phyloP scores from a whole-genome alignment of 2,113 vertebrate species.

The Nibea albiflora region DNA sequence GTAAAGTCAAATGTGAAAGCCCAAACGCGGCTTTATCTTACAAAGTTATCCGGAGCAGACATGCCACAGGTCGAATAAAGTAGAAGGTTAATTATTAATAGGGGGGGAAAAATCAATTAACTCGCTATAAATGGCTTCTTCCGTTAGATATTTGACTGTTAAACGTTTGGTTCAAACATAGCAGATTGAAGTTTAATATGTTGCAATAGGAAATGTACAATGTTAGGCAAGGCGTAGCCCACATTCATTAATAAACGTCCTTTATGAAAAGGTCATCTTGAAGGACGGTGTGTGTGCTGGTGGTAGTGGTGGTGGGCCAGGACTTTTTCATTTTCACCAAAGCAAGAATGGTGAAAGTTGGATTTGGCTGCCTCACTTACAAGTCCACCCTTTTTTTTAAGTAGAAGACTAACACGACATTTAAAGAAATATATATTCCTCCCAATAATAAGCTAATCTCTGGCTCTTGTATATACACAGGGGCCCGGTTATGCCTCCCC shows the following conservation, averaged over 20 bases:
- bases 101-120: not conserved
- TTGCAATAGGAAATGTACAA: not conserved
- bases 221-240: constrained; percentile 20
- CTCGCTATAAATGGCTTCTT: not conserved
- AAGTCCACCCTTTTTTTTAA: not conserved
- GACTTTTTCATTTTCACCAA: constrained; percentile 12
- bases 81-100: not conserved
- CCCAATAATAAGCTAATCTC: constrained; percentile 19
- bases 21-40: not conserved
- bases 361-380: not conserved
- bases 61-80: constrained; percentile 12
- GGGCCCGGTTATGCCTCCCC: not conserved
- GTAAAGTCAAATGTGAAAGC: not conserved
- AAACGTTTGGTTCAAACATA: not conserved
- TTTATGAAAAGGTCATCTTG: constrained; percentile 86
- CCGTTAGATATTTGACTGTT: not conserved
- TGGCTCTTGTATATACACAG: not conserved
- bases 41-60: not conserved
- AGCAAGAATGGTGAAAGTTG: constrained; percentile 49
- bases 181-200: not conserved
- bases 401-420: constrained; percentile 1
- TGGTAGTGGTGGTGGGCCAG: constrained; percentile 5
- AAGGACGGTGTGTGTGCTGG: constrained; percentile 81
- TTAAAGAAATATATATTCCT: constrained; percentile 18
- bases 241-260: constrained; percentile 46